These are phyloP conservation scores for Aphis gossypii DNA, from an alignment of 1,140 invertebrate genomes.

Conservation along the genomic window DNA sequence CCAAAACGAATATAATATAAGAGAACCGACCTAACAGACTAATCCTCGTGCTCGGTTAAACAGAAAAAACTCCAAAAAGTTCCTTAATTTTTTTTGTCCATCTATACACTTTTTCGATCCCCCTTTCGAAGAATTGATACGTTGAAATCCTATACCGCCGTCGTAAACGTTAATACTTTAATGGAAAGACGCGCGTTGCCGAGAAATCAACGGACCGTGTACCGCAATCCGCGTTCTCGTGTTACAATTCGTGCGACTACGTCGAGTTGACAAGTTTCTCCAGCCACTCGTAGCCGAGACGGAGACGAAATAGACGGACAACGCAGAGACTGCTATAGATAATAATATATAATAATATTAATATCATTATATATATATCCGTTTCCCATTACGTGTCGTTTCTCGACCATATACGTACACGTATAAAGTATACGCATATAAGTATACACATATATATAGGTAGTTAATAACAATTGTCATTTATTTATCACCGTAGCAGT, in stretches of 20 bases:
- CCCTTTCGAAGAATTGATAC: neutral
- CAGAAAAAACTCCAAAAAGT: neutral
- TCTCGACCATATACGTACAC: neutral
- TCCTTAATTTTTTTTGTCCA: neutral
- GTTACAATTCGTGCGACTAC: constrained; percentile 29
- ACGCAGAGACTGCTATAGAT: neutral
- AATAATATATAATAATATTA: neutral
- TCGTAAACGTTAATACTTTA: constrained; percentile 53
- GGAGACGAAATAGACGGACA: neutral
- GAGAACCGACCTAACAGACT: neutral
- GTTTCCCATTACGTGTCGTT: constrained; percentile 26
- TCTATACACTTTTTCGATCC: neutral
- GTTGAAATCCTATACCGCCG: constrained; percentile 38
- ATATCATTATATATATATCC: constrained; percentile 12
- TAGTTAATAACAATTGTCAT: constrained; percentile 30
- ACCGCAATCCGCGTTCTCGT: constrained; percentile 23
- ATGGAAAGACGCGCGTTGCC: constrained; percentile 37
- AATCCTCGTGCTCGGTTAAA: constrained; percentile 11
- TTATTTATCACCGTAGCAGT: constrained; percentile 26
- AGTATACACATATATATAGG: neutral
- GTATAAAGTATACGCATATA: neutral
- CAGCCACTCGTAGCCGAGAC: neutral
- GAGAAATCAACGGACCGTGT: constrained; percentile 50
- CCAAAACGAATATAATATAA: neutral
- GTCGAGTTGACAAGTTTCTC: constrained; percentile 47